Conservation (phyloP, 2,888 invertebrate genomes). For the Melipona beecheii region DNA sequence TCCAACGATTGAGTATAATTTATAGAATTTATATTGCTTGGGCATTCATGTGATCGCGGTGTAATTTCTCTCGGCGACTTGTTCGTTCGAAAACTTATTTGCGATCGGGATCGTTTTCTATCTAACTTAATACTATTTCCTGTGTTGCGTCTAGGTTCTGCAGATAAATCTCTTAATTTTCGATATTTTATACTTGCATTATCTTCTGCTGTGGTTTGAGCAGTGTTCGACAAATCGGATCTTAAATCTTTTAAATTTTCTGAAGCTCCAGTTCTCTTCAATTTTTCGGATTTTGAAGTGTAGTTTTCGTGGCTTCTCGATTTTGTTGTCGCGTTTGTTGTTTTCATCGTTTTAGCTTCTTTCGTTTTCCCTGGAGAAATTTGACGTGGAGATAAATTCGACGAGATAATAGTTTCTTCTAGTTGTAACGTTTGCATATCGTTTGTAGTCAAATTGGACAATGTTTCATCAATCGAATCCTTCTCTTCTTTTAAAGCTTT, state of each 20-base stretch:
- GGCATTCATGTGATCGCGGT: neutral
- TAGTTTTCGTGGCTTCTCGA: constrained; percentile 35
- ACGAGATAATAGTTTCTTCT: neutral
- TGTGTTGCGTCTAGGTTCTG: constrained; percentile 4
- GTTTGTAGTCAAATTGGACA: neutral
- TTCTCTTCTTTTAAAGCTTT: neutral
- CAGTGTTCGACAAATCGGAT: neutral
- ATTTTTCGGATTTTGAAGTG: constrained; percentile 2
- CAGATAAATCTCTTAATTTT: constrained; percentile 28
- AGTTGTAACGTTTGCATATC: neutral
- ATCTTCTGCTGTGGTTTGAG: constrained; percentile 36
- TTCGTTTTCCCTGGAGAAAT: neutral
- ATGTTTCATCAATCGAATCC: neutral
- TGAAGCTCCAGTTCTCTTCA: neutral
- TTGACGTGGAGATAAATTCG: neutral
- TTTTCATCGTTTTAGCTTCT: constrained; percentile 1
- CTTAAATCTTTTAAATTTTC: constrained; percentile 22
- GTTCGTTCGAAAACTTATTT: constrained; percentile 58
- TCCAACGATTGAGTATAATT: neutral
- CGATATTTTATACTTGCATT: constrained; percentile 6
- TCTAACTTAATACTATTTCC: constrained; percentile 14
- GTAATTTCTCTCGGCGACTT: constrained; percentile 32
- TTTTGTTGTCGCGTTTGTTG: neutral
- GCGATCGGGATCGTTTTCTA: constrained; percentile 70
- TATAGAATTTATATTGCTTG: neutral